Conservation (phyloP, 1,140 invertebrate genomes). For the Rhagoletis pomonella region DNA sequence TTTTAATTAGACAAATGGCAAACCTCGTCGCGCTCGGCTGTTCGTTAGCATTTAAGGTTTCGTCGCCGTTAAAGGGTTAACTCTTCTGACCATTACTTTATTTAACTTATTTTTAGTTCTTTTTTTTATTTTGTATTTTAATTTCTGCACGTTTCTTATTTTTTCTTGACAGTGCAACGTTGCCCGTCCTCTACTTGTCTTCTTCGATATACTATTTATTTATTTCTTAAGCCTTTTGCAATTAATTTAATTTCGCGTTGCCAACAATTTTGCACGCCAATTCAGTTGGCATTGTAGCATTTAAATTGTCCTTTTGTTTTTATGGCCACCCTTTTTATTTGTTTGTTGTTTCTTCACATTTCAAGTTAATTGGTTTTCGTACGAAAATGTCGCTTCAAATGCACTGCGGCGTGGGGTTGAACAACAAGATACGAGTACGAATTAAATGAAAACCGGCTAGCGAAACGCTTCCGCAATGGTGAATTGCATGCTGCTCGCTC, state of each 20-base stretch:
- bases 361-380: slow-evolving; percentile 36
- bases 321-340: not conserved
- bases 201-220: not conserved
- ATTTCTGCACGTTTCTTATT: too few relatives aligned
- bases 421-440: not conserved
- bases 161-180: not conserved
- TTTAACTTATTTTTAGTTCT: not conserved
- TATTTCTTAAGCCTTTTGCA: not conserved
- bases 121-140: not conserved
- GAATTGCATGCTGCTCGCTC: not conserved
- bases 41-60: not conserved
- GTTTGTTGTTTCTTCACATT: not conserved
- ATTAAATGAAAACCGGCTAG: slow-evolving; percentile 28
- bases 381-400: slow-evolving; percentile 33
- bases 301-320: slow-evolving; percentile 31
- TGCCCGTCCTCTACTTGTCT: not conserved
- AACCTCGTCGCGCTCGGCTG: not conserved
- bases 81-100: not conserved
- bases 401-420: slow-evolving; percentile 25
- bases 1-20: too few relatives aligned
- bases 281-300: slow-evolving; percentile 14
- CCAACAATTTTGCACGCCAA: not conserved
- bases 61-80: not conserved
- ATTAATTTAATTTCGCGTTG: slow-evolving; percentile 30
- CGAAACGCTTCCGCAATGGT: slow-evolving; percentile 38